Conservation (phyloP, 2,797 vertebrate genomes). For the Anolis apletophallus region DNA sequence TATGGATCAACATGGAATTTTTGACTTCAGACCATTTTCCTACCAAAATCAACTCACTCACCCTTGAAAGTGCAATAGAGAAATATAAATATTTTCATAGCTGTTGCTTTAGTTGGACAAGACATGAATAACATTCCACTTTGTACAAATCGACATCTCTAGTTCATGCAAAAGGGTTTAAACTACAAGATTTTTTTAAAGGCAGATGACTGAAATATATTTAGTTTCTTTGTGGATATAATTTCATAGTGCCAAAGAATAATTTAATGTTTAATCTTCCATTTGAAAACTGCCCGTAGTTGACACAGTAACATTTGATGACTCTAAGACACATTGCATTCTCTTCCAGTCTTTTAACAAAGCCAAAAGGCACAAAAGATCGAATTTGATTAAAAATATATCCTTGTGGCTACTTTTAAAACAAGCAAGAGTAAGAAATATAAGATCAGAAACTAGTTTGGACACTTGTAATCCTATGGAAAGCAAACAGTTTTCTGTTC, state of each 20-base stretch:
- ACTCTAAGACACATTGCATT: not conserved
- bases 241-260: not conserved
- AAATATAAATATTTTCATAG: slow-evolving; percentile 38
- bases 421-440: slow-evolving; percentile 43
- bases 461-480: slow-evolving; percentile 36
- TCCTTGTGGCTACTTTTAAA: slow-evolving; percentile 35
- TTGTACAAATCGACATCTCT: not conserved
- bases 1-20: not conserved
- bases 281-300: not conserved
- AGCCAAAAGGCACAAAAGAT: slow-evolving; percentile 1
- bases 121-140: not conserved
- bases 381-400: slow-evolving; percentile 38
- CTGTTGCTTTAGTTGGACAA: slow-evolving; percentile 19
- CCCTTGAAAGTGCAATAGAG: slow-evolving; percentile 6
- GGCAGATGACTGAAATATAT: not conserved
- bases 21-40: slow-evolving; percentile 23
- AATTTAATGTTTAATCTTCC: not conserved
- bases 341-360: not conserved
- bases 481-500: slow-evolving; percentile 45
- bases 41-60: not conserved
- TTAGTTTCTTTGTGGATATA: not conserved
- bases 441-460: slow-evolving; percentile 38
- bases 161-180: not conserved
- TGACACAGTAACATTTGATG: not conserved
- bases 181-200: not conserved